Conservation (phyloP, 2,797 vertebrate genomes). For the Ctenochaetus hawaiiensis region DNA sequence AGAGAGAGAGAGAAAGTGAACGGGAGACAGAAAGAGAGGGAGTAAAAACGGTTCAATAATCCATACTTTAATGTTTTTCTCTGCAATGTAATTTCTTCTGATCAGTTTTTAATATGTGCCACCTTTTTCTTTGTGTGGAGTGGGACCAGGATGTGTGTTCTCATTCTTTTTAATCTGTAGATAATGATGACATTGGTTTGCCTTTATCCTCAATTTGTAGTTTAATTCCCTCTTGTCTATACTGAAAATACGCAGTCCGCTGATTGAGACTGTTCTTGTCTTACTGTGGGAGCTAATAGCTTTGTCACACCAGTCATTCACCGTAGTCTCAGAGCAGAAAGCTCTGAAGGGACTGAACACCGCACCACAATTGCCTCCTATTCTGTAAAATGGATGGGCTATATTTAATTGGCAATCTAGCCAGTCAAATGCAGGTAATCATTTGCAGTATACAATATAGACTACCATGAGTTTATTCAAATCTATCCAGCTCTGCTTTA, state of each 20-base stretch:
- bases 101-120: slow-evolving; percentile 42
- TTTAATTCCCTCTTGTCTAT: slow-evolving; percentile 80
- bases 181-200: slow-evolving; percentile 83
- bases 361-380: slow-evolving; percentile 61
- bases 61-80: slow-evolving; percentile 36
- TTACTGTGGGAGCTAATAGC: slow-evolving; percentile 79
- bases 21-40: slow-evolving; percentile 46
- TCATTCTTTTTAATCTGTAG: slow-evolving; percentile 71
- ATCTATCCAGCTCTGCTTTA: slow-evolving; percentile 21
- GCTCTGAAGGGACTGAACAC: slow-evolving; percentile 70
- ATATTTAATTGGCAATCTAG: slow-evolving; percentile 73
- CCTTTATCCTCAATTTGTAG: slow-evolving; percentile 83
- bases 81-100: slow-evolving; percentile 33
- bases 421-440: slow-evolving; percentile 63
- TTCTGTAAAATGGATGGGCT: slow-evolving; percentile 64
- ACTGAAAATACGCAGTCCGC: slow-evolving; percentile 79
- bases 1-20: slow-evolving; percentile 51
- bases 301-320: slow-evolving; percentile 81
- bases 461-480: slow-evolving; percentile 40
- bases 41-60: slow-evolving; percentile 48
- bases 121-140: slow-evolving; percentile 35
- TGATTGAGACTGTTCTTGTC: slow-evolving; percentile 78
- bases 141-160: slow-evolving; percentile 53
- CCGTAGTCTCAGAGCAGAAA: slow-evolving; percentile 75
- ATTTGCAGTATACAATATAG: slow-evolving; percentile 44